These are phyloP conservation scores for Plusia festucae DNA, from an alignment of 2,888 invertebrate genomes.

Conservation along the genomic window DNA sequence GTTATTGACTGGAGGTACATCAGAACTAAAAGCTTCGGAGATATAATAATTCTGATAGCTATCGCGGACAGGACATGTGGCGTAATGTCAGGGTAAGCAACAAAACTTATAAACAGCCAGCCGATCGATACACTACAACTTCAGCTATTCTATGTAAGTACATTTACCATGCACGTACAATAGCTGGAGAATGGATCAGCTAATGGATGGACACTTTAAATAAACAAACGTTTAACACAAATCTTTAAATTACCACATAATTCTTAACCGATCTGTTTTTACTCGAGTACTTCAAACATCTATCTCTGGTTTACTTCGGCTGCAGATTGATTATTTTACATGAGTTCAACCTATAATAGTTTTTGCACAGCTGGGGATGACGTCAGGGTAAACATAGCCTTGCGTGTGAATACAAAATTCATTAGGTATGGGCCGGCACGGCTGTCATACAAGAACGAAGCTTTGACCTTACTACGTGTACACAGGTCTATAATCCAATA, in stretches of 20 bases:
- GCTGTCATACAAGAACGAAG: slow-evolving; percentile 42
- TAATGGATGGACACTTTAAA: slow-evolving; percentile 50
- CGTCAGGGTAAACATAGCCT: slow-evolving; percentile 68
- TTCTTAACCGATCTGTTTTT: slow-evolving; percentile 35
- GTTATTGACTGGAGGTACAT: slow-evolving; percentile 71
- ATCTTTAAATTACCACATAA: slow-evolving; percentile 32
- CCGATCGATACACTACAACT: slow-evolving; percentile 42
- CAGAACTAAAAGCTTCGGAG: slow-evolving; percentile 70
- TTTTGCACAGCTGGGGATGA: slow-evolving; percentile 63
- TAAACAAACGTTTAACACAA: slow-evolving; percentile 48
- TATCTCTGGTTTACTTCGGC: slow-evolving; percentile 5
- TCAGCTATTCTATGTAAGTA: too few relatives aligned
- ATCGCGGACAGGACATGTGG: slow-evolving; percentile 52
- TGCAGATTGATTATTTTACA: slow-evolving; percentile 39
- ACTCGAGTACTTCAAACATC: slow-evolving; percentile 24
- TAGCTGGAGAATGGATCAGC: slow-evolving; percentile 34
- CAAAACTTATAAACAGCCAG: slow-evolving; percentile 44
- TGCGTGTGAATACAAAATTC: slow-evolving; percentile 67
- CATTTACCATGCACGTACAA: slow-evolving; percentile 23
- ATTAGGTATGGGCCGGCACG: slow-evolving; percentile 55
- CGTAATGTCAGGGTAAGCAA: slow-evolving; percentile 61
- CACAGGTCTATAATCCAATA: slow-evolving; percentile 45
- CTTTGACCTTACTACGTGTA: slow-evolving; percentile 43
- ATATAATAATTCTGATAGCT: slow-evolving; percentile 70
- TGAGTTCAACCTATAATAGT: slow-evolving; percentile 55